These are phyloP conservation scores for Aldabrachelys gigantea DNA, from an alignment of 2,113 vertebrate species.

Conservation along the genomic window DNA sequence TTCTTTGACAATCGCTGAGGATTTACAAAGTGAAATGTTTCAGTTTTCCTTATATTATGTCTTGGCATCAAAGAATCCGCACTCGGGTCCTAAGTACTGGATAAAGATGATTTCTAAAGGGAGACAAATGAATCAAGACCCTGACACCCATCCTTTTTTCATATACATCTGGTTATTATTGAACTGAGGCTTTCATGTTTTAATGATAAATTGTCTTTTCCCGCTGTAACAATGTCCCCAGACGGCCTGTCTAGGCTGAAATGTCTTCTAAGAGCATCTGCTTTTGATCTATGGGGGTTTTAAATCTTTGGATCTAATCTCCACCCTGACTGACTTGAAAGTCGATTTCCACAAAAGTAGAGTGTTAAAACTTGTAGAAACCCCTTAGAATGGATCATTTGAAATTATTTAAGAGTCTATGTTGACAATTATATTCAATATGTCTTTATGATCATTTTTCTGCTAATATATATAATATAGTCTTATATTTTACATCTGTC, in stretches of 20 bases:
- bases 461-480: slow-evolving; percentile 33
- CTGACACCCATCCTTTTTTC: slow-evolving; percentile 82
- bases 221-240: slow-evolving; percentile 83
- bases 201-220: slow-evolving; percentile 87
- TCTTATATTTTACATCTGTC: neutral
- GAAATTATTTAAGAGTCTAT: slow-evolving; percentile 55
- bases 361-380: slow-evolving; percentile 75
- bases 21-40: slow-evolving; percentile 82
- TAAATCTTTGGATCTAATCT: slow-evolving; percentile 83
- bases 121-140: slow-evolving; percentile 84
- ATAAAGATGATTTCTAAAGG: slow-evolving; percentile 80
- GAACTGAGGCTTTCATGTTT: slow-evolving; percentile 88
- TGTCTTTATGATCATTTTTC: slow-evolving; percentile 8
- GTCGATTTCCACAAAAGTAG: slow-evolving; percentile 75
- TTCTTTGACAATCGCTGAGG: slow-evolving; percentile 71
- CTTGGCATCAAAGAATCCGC: slow-evolving; percentile 77
- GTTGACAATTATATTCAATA: slow-evolving; percentile 44
- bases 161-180: slow-evolving; percentile 94
- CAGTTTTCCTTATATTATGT: slow-evolving; percentile 75
- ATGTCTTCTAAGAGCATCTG: slow-evolving; percentile 86
- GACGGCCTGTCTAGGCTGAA: slow-evolving; percentile 78
- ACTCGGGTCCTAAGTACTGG: slow-evolving; percentile 73
- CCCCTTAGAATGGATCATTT: slow-evolving; percentile 63
- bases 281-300: slow-evolving; percentile 86
- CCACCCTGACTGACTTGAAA: slow-evolving; percentile 76